Evolutionary conservation across 2,113 vertebrate species (phyloP).

Genomic region (Petrocephalus microphthalmus): DNA sequence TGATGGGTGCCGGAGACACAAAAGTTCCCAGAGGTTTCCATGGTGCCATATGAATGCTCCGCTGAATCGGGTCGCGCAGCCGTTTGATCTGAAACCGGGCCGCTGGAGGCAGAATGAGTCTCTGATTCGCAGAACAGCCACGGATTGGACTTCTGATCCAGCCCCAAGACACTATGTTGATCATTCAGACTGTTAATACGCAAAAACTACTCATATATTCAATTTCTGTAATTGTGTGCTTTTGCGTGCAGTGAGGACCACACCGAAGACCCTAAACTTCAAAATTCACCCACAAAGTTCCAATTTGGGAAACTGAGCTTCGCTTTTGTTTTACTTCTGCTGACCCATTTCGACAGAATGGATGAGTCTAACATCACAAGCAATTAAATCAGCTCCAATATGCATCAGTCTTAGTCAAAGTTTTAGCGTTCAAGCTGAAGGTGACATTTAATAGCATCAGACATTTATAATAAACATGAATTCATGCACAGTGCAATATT

Average conservation of each 20-base stretch:
- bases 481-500: not conserved
- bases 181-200: not conserved
- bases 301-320: not conserved
- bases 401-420: not conserved
- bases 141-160: not conserved
- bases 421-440: not conserved
- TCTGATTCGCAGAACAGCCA: not conserved
- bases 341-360: not conserved
- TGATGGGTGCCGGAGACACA: not conserved
- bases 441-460: slow-evolving; percentile 1
- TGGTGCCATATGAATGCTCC: not conserved
- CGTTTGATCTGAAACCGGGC: not conserved
- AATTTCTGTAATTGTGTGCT: not conserved
- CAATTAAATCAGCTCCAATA: not conserved
- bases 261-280: not conserved
- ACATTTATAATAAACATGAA: not conserved
- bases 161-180: not conserved
- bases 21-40: not conserved
- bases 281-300: not conserved
- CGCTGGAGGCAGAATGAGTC: not conserved
- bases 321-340: not conserved
- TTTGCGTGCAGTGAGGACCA: not conserved
- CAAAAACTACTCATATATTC: not conserved
- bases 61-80: not conserved
- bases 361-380: not conserved